Evolutionary conservation across 2,888 invertebrate species (phyloP), one percentile per base, ranked within the genome.

Genomic region (Andrena praecox): DNA sequence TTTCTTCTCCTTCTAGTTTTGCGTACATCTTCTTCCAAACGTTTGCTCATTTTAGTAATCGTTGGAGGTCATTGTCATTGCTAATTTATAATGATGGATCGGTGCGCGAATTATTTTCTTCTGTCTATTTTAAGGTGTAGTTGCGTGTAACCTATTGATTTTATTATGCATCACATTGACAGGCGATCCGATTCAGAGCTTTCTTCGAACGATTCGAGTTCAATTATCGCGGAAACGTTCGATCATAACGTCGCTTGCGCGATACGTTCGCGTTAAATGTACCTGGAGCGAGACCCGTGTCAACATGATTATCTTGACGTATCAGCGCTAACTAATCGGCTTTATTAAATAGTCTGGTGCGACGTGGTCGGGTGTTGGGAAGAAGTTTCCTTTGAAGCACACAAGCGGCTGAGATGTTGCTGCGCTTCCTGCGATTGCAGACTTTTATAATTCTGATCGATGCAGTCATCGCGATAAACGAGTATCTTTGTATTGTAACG

Each of bases 1-100:
- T 80, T 76, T 72, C 76, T 68, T 68, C 60, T 68, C 27, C 63
- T 82, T 31, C 42, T 42, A 20, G 20, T 71, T 16, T 50, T 50
- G 5, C 56, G 35, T 12, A 56, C 70, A 69, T 70, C n/a, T 74
- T 73, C 64, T 27, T 24, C 12, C 12, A 8, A 20, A 16, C 12
- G 31, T 63, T 42, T 27, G 16, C 48, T 79, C 73, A 73, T 79
- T 33, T 69, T 66, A 56, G 2, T 54, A 60, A 60, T 31, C 20
- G 31, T 2, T 33, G 6, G 29, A 2, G 6, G 31, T 60, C 69
- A 69, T 64, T n/a, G 12, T 12, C n/a, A 24, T 12, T 5, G 16
- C 7, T 35, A 16, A 68, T 62, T 31, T 24, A 10, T 31, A 10
- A 35, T n/a, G 8, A 8, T 16, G 31, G 42, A 80, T 71, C 64